Percentiles rank a stretch among this genome's conserved stretches.
phyloP scores from a whole-genome alignment of 2,113 vertebrate species.

The Rhinolophus sinicus region DNA sequence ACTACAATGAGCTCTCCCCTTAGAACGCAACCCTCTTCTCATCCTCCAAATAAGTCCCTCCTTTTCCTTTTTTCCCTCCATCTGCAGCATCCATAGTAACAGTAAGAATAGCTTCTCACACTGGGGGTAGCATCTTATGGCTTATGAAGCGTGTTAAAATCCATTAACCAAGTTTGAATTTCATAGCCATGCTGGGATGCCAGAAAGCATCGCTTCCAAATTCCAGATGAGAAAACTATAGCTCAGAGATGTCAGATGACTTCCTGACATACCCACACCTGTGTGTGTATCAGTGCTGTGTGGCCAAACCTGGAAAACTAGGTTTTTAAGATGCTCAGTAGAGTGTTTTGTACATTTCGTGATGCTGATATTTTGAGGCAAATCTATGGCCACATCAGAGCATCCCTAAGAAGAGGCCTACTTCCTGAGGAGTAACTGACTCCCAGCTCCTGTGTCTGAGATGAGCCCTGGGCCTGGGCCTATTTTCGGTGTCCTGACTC shows the following conservation, averaged over 20 bases:
- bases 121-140: neutral
- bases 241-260: neutral
- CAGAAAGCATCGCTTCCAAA: neutral
- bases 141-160: slow-evolving; percentile 15
- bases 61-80: neutral
- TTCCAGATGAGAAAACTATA: neutral
- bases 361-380: neutral
- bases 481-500: neutral
- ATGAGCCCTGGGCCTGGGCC: neutral
- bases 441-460: neutral
- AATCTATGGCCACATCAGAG: neutral
- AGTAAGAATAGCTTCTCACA: neutral
- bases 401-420: neutral
- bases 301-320: neutral
- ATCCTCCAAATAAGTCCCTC: neutral
- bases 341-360: neutral
- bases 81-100: neutral
- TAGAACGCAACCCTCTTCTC: slow-evolving; percentile 22
- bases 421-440: neutral
- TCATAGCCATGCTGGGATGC: neutral
- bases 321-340: neutral
- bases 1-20: neutral
- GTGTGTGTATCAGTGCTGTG: fast-evolving
- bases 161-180: slow-evolving; percentile 21
- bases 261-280: neutral